Conservation (phyloP, 2,113 vertebrate genomes). For the Hoplias malabaricus region DNA sequence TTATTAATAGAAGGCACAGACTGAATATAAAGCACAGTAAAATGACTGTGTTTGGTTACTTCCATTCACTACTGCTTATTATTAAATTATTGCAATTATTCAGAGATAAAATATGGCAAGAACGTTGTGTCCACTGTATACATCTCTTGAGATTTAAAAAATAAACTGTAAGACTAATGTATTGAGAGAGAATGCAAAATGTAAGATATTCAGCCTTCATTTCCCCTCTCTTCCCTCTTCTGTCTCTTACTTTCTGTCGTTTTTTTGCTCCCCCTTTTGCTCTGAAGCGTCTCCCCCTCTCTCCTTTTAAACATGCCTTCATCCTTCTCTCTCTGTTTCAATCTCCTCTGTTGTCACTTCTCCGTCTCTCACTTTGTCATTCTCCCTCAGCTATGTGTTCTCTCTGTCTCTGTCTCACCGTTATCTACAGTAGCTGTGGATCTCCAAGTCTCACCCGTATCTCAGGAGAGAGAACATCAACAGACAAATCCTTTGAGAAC, state of each 20-base stretch:
- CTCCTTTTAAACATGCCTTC: neutral
- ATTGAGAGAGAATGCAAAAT: neutral
- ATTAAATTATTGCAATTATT: neutral
- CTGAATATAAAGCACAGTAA: neutral
- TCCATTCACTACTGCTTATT: neutral
- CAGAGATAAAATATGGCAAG: neutral
- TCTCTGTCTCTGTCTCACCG: neutral
- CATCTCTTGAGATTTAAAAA: neutral
- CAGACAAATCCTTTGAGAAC: conserved; percentile 33
- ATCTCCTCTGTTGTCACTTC: conserved; percentile 6
- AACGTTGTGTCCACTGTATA: neutral
- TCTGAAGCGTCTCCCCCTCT: neutral
- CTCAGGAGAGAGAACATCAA: neutral
- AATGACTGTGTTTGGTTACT: neutral
- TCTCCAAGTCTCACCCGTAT: neutral
- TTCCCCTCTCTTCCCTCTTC: neutral
- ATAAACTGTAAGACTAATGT: neutral
- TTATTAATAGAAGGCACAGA: too few relatives aligned
- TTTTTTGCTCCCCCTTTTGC: conserved; percentile 24
- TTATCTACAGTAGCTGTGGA: conserved; percentile 16
- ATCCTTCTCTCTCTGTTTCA: neutral
- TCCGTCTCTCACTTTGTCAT: neutral
- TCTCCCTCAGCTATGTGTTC: neutral
- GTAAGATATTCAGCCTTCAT: neutral
- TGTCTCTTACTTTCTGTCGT: neutral